Conservation (phyloP, 2,888 invertebrate species). For the Saturnia japonica region DNA sequence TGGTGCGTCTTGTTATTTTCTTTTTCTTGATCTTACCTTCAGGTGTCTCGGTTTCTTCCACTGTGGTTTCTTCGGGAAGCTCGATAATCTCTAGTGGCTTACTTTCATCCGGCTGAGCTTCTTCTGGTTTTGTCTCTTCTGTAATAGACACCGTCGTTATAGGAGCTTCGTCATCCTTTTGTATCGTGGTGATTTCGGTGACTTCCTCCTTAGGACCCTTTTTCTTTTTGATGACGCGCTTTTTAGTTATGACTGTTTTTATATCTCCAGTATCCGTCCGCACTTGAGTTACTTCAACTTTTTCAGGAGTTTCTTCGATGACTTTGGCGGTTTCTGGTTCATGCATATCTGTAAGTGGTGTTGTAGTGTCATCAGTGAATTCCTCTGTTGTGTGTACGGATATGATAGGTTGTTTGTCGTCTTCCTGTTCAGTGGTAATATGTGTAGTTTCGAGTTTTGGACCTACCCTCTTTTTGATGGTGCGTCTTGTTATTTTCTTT, state of each 20-base stretch:
- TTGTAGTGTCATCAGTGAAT: neutral
- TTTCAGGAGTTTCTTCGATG: neutral
- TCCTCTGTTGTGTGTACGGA: conserved; percentile 36
- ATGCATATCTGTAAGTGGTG: neutral
- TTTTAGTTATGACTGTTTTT: neutral
- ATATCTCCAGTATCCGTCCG: neutral
- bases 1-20: no score
- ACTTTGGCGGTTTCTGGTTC: neutral
- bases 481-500: conserved; percentile 41
- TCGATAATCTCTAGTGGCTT: no score
- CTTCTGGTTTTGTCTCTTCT: no score
- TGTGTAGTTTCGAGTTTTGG: conserved; percentile 46
- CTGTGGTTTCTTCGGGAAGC: no score
- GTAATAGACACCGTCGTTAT: no score
- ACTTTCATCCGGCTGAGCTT: no score
- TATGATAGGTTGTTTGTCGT: conserved; percentile 63
- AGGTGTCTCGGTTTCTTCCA: no score
- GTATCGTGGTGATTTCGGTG: no score
- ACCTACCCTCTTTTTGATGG: conserved; percentile 61
- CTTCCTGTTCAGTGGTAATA: conserved; percentile 60
- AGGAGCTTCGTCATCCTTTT: no score
- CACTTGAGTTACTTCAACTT: neutral
- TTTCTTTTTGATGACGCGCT: no score
- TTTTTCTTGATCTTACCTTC: no score
- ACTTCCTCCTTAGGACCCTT: no score